Evolutionary conservation across 2,113 vertebrate genomes (phyloP).

Genomic region (Hydrolagus affinis): DNA sequence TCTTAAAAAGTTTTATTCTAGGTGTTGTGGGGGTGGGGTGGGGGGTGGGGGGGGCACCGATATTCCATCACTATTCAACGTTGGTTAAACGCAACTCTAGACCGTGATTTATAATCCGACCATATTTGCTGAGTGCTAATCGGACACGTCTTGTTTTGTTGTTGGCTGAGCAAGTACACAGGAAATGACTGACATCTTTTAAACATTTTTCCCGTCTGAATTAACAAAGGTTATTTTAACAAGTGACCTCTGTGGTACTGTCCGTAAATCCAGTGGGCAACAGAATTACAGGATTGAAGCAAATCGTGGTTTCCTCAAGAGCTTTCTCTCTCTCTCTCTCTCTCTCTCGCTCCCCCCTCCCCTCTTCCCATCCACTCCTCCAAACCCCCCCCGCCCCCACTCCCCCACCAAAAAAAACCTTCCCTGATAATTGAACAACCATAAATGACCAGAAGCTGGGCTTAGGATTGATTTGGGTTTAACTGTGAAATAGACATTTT

Average conservation of each 20-base stretch:
- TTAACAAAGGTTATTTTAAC: not conserved
- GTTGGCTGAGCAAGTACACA: not conserved
- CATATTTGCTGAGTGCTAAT: constrained; percentile 5
- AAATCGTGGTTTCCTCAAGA: not conserved
- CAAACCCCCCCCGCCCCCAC: not conserved
- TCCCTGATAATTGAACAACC: not conserved
- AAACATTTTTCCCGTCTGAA: not conserved
- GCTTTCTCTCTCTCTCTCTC: too few species aligned
- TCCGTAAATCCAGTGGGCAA: not conserved
- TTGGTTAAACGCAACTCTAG: constrained; percentile 8
- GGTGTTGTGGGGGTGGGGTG: not conserved
- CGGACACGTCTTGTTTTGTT: not conserved
- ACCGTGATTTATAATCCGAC: constrained; percentile 2
- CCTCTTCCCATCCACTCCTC: too few species aligned
- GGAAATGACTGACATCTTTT: not conserved
- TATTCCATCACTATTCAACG: constrained; percentile 24
- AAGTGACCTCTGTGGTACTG: not conserved
- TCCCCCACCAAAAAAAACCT: too few species aligned
- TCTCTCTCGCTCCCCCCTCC: too few species aligned
- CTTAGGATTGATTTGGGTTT: too few species aligned
- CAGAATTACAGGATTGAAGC: not conserved
- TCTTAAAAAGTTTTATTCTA: not conserved
- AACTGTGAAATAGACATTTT: not conserved
- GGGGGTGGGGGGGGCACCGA: too few species aligned
- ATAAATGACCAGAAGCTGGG: not conserved